A percentile compares a stretch with the other conserved stretches of the same genome.
Evolutionary conservation across 1,140 invertebrate genomes (phyloP).

Genomic region (Ephestia elutella): DNA sequence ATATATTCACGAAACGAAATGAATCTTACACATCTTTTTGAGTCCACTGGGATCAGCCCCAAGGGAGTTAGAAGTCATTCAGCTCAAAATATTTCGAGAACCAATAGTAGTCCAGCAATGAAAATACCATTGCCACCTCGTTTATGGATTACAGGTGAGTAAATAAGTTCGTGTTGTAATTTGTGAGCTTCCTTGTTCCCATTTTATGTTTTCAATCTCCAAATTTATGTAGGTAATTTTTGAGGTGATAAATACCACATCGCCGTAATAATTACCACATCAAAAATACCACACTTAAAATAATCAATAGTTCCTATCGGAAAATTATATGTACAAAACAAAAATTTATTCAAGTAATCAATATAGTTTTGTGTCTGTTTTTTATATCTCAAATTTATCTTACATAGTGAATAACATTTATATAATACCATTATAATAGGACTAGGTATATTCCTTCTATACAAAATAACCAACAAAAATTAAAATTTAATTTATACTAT

Average conservation of each 20-base stretch:
- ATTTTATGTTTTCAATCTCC: background rate
- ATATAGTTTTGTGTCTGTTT: too few relatives aligned
- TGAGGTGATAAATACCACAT: too few relatives aligned
- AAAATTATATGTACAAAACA: too few relatives aligned
- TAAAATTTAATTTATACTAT: too few relatives aligned
- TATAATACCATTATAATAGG: too few relatives aligned
- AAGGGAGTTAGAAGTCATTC: slow-evolving; percentile 54
- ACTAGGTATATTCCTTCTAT: too few relatives aligned
- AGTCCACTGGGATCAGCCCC: slow-evolving; percentile 17
- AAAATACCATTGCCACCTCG: slow-evolving; percentile 68
- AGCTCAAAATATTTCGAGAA: slow-evolving; percentile 51
- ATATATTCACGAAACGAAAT: slow-evolving; percentile 29
- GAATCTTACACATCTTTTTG: slow-evolving; percentile 36
- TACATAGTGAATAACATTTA: background rate
- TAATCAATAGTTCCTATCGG: too few relatives aligned
- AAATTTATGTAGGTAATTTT: background rate
- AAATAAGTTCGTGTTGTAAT: background rate
- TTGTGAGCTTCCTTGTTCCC: background rate
- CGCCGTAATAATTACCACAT: too few relatives aligned
- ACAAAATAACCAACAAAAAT: too few relatives aligned
- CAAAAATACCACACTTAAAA: too few relatives aligned
- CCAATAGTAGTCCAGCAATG: slow-evolving; percentile 46
- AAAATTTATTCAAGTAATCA: too few relatives aligned
- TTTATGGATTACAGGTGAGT: slow-evolving; percentile 63
- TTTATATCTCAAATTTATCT: too few relatives aligned